phyloP scores from a whole-genome alignment of 1,140 invertebrate genomes.

The Cherax destructor region DNA sequence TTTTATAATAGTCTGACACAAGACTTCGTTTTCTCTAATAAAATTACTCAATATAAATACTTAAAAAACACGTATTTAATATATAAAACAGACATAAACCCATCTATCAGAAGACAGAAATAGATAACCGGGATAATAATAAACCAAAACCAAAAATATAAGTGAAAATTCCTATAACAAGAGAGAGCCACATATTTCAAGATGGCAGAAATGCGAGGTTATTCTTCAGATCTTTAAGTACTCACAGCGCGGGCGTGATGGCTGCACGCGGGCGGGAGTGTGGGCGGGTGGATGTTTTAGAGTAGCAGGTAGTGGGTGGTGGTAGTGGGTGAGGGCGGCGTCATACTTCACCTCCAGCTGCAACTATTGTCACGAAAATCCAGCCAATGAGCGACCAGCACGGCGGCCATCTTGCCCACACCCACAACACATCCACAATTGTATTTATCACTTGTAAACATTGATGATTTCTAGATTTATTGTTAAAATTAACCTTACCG shows the following conservation, averaged over 20 bases:
- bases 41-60: no score
- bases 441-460: no score
- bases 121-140: no score
- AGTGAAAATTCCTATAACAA: neutral
- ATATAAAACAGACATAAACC: neutral
- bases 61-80: neutral
- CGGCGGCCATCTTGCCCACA: conserved; percentile 26
- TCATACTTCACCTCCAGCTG: conserved; percentile 21
- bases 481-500: no score
- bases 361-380: conserved; percentile 37
- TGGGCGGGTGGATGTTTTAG: conserved; percentile 15
- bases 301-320: conserved; percentile 28
- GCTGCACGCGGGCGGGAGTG: neutral
- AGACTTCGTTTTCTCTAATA: neutral
- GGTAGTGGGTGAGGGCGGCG: neutral
- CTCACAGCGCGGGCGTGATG: neutral
- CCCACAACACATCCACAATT: no score
- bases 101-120: no score
- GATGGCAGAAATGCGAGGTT: conserved; percentile 36
- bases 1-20: neutral
- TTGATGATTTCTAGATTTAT: no score
- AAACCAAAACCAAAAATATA: neutral
- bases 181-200: conserved; percentile 25
- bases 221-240: conserved; percentile 40
- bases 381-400: conserved; percentile 49